These are phyloP conservation scores for Melanostoma scalare DNA, from an alignment of 2,888 invertebrate species.

Conservation along the genomic window DNA sequence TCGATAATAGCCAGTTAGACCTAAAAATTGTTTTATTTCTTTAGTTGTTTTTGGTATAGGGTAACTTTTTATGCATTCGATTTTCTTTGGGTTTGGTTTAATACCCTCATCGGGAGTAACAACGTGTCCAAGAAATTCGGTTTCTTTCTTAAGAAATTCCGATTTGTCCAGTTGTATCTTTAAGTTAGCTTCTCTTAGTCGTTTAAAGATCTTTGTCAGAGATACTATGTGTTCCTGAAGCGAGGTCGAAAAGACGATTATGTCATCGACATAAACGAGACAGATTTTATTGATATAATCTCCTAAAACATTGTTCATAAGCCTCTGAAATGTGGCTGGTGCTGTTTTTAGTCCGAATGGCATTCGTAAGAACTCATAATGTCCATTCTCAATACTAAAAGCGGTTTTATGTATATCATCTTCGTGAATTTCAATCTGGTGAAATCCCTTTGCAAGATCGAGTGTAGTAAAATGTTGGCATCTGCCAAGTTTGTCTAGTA, in stretches of 20 bases:
- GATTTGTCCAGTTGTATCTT: slow-evolving; percentile 45
- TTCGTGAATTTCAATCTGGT: too few species aligned
- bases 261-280: slow-evolving; percentile 74
- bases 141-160: slow-evolving; percentile 65
- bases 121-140: slow-evolving; percentile 75
- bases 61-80: slow-evolving; percentile 29
- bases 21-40: slow-evolving; percentile 49
- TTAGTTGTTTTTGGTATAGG: slow-evolving; percentile 64
- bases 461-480: too few species aligned
- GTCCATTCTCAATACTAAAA: too few species aligned
- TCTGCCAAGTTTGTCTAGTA: too few species aligned
- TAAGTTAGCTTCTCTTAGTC: slow-evolving; percentile 48
- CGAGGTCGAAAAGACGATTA: slow-evolving; percentile 68
- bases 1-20: slow-evolving; percentile 56
- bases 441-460: too few species aligned
- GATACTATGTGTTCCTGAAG: slow-evolving; percentile 64
- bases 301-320: too few species aligned
- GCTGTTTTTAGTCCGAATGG: too few species aligned
- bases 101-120: slow-evolving; percentile 58
- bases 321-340: too few species aligned
- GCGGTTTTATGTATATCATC: too few species aligned
- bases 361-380: too few species aligned
- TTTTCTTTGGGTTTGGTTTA: slow-evolving; percentile 32
- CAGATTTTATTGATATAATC: slow-evolving; percentile 35
- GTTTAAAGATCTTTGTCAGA: slow-evolving; percentile 57